Percentiles rank a stretch among this genome's conserved stretches.
Conservation (phyloP, 2,888 invertebrate species). For the Ichneumoninae sp. region DNA sequence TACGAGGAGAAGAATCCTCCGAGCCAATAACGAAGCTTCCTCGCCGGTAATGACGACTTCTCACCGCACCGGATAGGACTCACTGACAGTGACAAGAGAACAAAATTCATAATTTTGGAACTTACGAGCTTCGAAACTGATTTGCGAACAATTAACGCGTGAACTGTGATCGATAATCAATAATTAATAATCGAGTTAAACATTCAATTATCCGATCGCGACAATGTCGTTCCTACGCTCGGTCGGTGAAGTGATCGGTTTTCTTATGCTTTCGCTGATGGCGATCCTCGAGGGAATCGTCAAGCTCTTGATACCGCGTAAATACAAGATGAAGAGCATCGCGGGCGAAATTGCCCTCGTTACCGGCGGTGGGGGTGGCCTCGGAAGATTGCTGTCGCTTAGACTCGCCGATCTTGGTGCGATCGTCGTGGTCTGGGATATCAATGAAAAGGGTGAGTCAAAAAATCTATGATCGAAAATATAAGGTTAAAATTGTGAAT, state of each 20-base stretch:
- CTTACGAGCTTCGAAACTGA: not conserved
- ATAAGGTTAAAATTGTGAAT: not conserved
- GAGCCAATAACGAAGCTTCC: not conserved
- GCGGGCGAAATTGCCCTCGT: slow-evolving; percentile 92
- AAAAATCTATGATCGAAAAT: not conserved
- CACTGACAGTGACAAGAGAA: not conserved
- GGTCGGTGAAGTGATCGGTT: slow-evolving; percentile 86
- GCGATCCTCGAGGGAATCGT: slow-evolving; percentile 86
- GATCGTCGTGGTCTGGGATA: slow-evolving; percentile 95
- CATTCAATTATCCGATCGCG: not conserved
- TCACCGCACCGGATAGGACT: not conserved
- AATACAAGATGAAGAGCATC: slow-evolving; percentile 89
- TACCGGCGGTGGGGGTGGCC: slow-evolving; percentile 95
- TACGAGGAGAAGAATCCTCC: not conserved
- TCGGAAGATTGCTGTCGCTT: slow-evolving; percentile 91
- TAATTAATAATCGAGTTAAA: not conserved
- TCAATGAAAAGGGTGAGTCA: slow-evolving; percentile 91
- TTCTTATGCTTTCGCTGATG: slow-evolving; percentile 85
- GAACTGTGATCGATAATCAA: slow-evolving; percentile 25
- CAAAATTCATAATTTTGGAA: not conserved
- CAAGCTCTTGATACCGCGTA: slow-evolving; percentile 85
- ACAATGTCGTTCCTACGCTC: slow-evolving; percentile 85
- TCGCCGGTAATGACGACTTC: slow-evolving; percentile 21
- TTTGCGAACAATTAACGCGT: slow-evolving; percentile 35
- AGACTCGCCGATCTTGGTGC: slow-evolving; percentile 91